phyloP scores from a whole-genome alignment of 2,797 vertebrate species.

The Delichon dasypus region DNA sequence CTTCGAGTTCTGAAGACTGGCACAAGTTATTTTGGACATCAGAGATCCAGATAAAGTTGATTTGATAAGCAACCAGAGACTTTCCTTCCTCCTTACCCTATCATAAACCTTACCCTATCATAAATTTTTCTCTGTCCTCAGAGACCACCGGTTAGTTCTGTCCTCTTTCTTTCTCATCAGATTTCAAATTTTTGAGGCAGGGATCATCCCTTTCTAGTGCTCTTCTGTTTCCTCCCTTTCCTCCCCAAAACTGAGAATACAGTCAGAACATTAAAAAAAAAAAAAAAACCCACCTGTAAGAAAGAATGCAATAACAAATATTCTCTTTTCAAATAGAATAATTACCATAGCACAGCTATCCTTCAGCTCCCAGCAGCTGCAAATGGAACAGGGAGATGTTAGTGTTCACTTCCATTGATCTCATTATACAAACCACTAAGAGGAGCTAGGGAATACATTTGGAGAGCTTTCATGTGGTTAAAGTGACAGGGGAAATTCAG shows the following conservation, averaged over 20 bases:
- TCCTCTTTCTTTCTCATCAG: neutral
- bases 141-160: neutral
- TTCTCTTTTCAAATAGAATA: conserved; percentile 63
- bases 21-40: neutral
- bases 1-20: neutral
- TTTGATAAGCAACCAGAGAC: neutral
- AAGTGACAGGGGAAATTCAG: conserved; percentile 51
- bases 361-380: conserved; percentile 57
- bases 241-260: conserved; percentile 5
- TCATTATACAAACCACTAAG: conserved; percentile 73
- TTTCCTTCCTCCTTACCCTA: neutral
- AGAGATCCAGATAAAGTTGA: neutral
- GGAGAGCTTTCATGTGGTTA: conserved; percentile 72
- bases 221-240: neutral
- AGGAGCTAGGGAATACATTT: conserved; percentile 67
- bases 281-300: neutral
- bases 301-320: conserved; percentile 53
- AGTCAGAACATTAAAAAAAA: neutral
- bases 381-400: conserved; percentile 59
- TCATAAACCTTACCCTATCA: neutral
- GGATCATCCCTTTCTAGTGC: neutral
- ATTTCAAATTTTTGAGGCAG: conserved; percentile 22
- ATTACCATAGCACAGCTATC: conserved; percentile 48
- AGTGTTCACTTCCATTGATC: conserved; percentile 70
- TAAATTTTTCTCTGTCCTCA: neutral